Base-by-base conservation (phyloP, 2,797 vertebrate genomes). In the Sebastes oblongus region DNA sequence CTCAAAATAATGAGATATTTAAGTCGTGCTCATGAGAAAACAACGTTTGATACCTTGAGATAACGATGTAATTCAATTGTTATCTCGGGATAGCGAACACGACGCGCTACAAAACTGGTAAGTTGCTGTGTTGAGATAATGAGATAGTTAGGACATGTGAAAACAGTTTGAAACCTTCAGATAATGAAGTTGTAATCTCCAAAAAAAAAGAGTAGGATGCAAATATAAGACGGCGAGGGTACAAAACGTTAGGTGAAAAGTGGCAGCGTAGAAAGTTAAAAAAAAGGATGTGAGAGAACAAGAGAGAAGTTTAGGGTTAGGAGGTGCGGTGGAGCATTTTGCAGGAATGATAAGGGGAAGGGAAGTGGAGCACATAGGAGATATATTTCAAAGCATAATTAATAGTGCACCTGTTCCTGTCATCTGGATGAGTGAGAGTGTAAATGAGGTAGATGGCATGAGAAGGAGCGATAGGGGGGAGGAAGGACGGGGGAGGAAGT, bases 361-460 rank as follows among this genome's bases (percentile, higher is more conserved):
- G 74, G 68, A 84, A 85, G 78, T 55, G 36, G 77, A 78, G 83
- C 76, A 39, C 55, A 27, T 73, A 72, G 66, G 86, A 79, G 86
- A 89, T 87, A 73, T 75, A 76, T 85, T 82, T 88, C 82, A 91
- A 88, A 88, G 85, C 90, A 88, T 91, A 91, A 92, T 94, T 91
- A 93, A 93, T 91, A 87, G 87, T 78, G 84, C 91, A 92, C 90
- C 92, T 93, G 92, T 83, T 91, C 84, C 87, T 84, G 88, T 93
- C 88, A 88, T 87, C 89, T 90, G 92, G 85, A 88, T 83, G 87
- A 91, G 83, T 76, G 83, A 88, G 80, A 74, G 81, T 39, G 83
- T 82, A 89, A 87, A 88, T 84, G 84, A 89, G 86, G 80, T 66
- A 55, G 81, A 86, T 42, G 78, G 69, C 29, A 72, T 16, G 59